Evolutionary conservation across 2,888 invertebrate species (phyloP), one percentile per base, ranked within the genome.

Genomic region (Diplolepis rosae): DNA sequence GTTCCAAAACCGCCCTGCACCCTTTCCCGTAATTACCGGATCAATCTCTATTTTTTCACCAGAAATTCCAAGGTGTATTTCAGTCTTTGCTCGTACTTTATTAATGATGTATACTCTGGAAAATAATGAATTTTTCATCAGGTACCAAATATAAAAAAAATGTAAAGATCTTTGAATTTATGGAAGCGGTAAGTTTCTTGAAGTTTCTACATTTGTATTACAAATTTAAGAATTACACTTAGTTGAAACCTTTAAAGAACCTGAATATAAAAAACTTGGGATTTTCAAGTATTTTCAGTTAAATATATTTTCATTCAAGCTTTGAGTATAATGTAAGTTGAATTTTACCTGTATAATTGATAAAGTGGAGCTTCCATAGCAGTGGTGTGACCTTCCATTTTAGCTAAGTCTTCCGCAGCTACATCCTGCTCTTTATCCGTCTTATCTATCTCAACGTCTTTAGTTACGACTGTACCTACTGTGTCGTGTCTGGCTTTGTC

Each of bases 1-100:
- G 52, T 91, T 91, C 89, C 91, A 90, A 79, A 91, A 89, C 75
- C 87, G 78, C 27, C 85, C 84, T 13, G 88, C 85, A 42, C 88
- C 87, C 77, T 87, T 88, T 5, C 87, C 85, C 2, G 86, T 85
- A 76, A 89, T 83, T 27, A 95, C 92, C 0, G 96, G 96, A 87
- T 96, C 96, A 68, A 98, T 95, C 90, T 98, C 98, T 72, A 98
- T 93, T 87, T 96, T 95, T 82, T 97, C 97, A 5, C 96, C 94
- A 13, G 96, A 96, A 76, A 98, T 94, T 56, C 96, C 95, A 51
- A 98, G 90, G 83, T 95, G 95, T 3, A 97, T 95, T 80, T 95
- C 94, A 18, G 94, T 94, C 88, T 94, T 96, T 24, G 95, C 92
- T 79, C 95, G 90, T 72, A 96, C 92, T 90, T 94, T 95, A 82